These are phyloP conservation scores for Anodontia alba DNA, from an alignment of 2,888 invertebrate genomes.

Conservation along the genomic window DNA sequence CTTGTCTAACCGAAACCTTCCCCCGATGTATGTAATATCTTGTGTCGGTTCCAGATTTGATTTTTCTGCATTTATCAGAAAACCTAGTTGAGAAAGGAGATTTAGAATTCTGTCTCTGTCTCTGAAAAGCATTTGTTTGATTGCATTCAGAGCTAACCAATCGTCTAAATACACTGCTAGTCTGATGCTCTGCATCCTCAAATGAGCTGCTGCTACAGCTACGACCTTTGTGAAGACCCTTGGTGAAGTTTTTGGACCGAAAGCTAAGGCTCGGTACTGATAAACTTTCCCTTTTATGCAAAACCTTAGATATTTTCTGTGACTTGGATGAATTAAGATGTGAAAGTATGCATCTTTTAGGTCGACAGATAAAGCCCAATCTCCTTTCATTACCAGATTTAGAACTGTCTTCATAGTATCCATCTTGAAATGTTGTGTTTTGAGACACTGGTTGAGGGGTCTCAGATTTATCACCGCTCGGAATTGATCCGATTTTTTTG, in stretches of 20 bases:
- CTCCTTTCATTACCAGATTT: conserved; percentile 39
- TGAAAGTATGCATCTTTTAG: conserved; percentile 41
- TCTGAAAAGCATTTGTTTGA: not conserved
- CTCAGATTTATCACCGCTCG: conserved; percentile 52
- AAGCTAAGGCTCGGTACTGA: conserved; percentile 29
- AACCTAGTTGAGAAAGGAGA: conserved; percentile 42
- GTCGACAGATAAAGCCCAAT: conserved; percentile 44
- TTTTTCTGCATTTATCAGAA: conserved; percentile 50
- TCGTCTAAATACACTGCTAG: conserved; percentile 57
- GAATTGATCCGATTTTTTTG: conserved; percentile 38
- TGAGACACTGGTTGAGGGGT: conserved; percentile 52
- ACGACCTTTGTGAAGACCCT: conserved; percentile 47
- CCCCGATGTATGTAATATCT: conserved; percentile 35
- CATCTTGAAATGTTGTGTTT: conserved; percentile 54
- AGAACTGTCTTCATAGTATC: conserved; percentile 41
- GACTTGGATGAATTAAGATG: conserved; percentile 31
- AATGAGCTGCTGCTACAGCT: conserved; percentile 38
- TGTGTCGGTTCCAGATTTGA: conserved; percentile 36
- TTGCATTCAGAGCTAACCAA: conserved; percentile 37
- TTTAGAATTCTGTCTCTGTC: conserved; percentile 32
- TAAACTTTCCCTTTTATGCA: conserved; percentile 19
- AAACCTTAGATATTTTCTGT: conserved; percentile 39
- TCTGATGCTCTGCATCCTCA: conserved; percentile 29
- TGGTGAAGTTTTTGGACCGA: conserved; percentile 34
- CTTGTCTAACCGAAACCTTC: conserved; percentile 24